Conservation (phyloP, 2,888 invertebrate genomes). For the Synanthedon formicaeformis region DNA sequence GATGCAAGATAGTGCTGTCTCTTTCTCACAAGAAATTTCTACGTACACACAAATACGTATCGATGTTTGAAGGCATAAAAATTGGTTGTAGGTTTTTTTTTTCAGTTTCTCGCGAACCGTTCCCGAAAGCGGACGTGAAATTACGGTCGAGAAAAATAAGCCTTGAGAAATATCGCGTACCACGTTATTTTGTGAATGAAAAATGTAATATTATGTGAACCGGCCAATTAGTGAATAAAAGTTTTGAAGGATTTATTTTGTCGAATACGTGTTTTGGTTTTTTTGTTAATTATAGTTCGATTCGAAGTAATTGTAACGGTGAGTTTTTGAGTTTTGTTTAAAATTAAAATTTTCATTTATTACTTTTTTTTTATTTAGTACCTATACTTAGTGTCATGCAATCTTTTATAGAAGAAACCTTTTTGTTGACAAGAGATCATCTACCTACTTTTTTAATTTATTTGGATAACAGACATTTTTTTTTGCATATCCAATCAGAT, state of each 20-base stretch:
- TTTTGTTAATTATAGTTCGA: background rate
- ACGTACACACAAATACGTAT: conserved; percentile 65
- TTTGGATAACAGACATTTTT: no score
- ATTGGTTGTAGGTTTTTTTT: conserved; percentile 65
- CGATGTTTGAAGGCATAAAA: conserved; percentile 68
- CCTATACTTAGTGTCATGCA: no score
- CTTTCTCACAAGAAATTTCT: conserved; percentile 48
- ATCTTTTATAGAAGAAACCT: no score
- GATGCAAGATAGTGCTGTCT: conserved; percentile 27
- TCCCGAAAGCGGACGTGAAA: background rate
- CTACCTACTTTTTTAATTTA: no score
- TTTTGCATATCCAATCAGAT: no score
- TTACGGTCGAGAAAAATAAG: conserved; percentile 31
- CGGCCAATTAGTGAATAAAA: no score
- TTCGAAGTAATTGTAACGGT: no score
- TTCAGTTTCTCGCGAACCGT: conserved; percentile 62
- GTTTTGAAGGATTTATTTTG: no score
- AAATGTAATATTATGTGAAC: background rate
- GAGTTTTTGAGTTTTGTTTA: no score
- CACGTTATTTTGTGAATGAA: conserved; percentile 1
- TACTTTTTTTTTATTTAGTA: no score
- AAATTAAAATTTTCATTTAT: no score
- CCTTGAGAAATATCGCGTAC: conserved; percentile 26
- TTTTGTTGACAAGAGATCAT: no score
- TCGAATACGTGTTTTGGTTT: background rate